Conservation (phyloP, 2,888 invertebrate genomes). For the Megamerina dolium region DNA sequence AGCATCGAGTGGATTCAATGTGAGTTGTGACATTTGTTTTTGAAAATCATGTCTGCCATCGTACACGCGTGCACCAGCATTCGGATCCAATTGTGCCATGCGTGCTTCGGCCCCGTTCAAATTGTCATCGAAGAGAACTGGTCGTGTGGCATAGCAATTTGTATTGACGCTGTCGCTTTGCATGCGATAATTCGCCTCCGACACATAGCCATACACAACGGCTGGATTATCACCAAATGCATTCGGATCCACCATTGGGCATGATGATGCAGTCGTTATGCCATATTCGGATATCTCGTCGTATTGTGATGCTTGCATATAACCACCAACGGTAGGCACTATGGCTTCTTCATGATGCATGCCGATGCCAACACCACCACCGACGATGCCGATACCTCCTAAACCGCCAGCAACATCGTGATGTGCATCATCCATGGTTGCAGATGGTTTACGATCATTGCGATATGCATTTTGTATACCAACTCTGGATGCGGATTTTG, state of each 20-base stretch:
- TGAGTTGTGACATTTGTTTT: conserved; percentile 66
- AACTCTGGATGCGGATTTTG: too few relatives aligned
- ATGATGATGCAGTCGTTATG: conserved; percentile 52
- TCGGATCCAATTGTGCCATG: conserved; percentile 27
- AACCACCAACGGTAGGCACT: too few relatives aligned
- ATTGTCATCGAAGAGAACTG: conserved; percentile 51
- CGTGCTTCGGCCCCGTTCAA: conserved; percentile 47
- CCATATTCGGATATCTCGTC: conserved; percentile 53
- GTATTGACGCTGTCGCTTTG: conserved; percentile 38
- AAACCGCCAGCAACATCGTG: too few relatives aligned
- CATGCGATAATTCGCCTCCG: conserved; percentile 58
- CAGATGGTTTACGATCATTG: too few relatives aligned
- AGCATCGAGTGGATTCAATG: conserved; percentile 51
- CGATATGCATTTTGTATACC: too few relatives aligned
- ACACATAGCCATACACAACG: conserved; percentile 61
- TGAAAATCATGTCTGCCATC: conserved; percentile 67
- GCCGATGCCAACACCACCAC: too few relatives aligned
- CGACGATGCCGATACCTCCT: too few relatives aligned
- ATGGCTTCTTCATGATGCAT: too few relatives aligned
- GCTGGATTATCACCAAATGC: conserved; percentile 59
- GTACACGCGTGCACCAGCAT: conserved; percentile 50
- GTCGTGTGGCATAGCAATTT: conserved; percentile 51
- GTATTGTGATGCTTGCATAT: conserved; percentile 47
- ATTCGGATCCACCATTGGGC: conserved; percentile 4
- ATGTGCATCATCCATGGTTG: too few relatives aligned